Percentiles rank a stretch among this genome's conserved stretches.
Evolutionary conservation across 2,113 vertebrate genomes (phyloP).

Genomic region (Ivindomyrus marchei): DNA sequence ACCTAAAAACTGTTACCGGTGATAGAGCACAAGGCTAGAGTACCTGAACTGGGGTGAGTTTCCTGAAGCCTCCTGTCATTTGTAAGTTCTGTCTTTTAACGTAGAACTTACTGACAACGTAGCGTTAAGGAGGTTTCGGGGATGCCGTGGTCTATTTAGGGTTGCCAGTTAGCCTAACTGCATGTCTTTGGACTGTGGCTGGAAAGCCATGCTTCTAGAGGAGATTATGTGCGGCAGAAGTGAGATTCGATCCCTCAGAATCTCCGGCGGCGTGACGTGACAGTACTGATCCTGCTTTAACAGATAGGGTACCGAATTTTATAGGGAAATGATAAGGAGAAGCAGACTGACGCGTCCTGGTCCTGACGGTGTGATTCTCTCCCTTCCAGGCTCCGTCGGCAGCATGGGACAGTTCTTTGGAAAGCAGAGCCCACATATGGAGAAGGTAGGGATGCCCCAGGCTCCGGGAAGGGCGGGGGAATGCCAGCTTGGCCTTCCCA

Average conservation of each 20-base stretch:
- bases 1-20: neutral
- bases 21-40: neutral
- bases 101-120: no score
- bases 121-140: no score
- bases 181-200: neutral
- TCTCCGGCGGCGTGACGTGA: neutral
- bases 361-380: slow-evolving; percentile 14
- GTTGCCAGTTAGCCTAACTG: neutral
- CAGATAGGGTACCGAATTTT: neutral
- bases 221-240: neutral
- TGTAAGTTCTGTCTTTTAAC: no score
- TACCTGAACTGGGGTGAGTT: neutral
- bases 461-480: neutral
- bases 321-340: neutral
- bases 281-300: neutral
- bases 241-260: neutral
- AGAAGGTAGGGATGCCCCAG: slow-evolving; percentile 43
- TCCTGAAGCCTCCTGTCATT: no score
- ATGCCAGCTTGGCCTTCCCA: neutral
- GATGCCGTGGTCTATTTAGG: neutral
- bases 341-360: no score
- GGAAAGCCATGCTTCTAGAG: neutral
- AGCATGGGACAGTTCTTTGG: slow-evolving; percentile 61
- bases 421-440: slow-evolving; percentile 43
- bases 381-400: slow-evolving; percentile 45